A percentile compares a stretch with the other conserved stretches of the same genome.
These are phyloP conservation scores for Ptilodon capucinus DNA, from an alignment of 2,888 invertebrate species.

Conservation along the genomic window DNA sequence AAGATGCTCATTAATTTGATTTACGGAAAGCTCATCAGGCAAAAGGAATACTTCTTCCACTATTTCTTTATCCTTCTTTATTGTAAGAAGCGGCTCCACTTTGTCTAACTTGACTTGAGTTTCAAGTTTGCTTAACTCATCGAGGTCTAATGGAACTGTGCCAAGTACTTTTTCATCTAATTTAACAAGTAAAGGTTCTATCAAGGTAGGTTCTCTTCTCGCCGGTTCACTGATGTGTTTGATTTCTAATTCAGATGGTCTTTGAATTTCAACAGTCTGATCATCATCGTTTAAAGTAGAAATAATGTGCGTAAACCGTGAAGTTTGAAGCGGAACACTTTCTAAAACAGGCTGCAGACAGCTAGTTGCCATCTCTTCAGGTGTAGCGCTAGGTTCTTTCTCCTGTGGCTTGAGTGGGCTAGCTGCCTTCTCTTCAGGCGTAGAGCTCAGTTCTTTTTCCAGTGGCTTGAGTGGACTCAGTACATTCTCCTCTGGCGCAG, in stretches of 20 bases:
- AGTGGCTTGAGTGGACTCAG: background rate
- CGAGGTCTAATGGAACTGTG: too few relatives aligned
- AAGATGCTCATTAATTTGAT: background rate
- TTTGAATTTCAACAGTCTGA: background rate
- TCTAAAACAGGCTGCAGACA: too few relatives aligned
- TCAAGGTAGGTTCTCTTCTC: background rate
- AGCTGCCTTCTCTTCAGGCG: too few relatives aligned
- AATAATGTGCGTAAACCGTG: background rate
- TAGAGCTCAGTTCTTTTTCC: too few relatives aligned
- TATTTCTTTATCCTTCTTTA: background rate
- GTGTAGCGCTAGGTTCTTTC: too few relatives aligned
- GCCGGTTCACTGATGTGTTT: background rate
- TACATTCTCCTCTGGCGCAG: background rate
- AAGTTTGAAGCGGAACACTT: too few relatives aligned
- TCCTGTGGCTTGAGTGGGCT: too few relatives aligned
- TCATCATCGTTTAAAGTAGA: background rate
- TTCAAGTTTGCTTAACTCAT: too few relatives aligned
- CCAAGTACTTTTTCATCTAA: background rate
- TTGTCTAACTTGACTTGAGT: background rate
- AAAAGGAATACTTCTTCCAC: background rate
- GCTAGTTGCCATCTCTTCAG: too few relatives aligned
- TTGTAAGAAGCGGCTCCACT: background rate
- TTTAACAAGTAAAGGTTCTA: background rate
- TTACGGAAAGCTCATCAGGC: background rate
- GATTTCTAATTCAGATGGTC: background rate